These are phyloP conservation scores for Cotesia vestalis DNA, from an alignment of 1,140 invertebrate genomes.

Conservation along the genomic window DNA sequence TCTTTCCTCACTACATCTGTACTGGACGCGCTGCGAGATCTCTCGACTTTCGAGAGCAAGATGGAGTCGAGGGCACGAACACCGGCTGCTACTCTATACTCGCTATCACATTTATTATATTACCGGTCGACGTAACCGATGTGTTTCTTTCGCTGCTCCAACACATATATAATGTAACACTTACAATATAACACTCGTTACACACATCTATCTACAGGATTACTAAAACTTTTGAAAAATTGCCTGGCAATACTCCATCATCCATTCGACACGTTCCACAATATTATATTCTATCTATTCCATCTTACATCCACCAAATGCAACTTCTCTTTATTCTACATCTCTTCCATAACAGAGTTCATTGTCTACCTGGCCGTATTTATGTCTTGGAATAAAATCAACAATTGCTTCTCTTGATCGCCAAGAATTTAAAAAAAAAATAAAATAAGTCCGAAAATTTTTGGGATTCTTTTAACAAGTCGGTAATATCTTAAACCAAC, in stretches of 20 bases:
- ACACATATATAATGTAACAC: slow-evolving; percentile 5
- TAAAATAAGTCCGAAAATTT: too few relatives aligned
- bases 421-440: too few relatives aligned
- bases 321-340: background rate
- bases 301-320: background rate
- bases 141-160: slow-evolving; percentile 20
- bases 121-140: slow-evolving; percentile 27
- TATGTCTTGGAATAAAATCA: background rate
- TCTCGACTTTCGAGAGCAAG: too few relatives aligned
- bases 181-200: background rate
- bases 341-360: too few relatives aligned
- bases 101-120: slow-evolving; percentile 52
- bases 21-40: slow-evolving; percentile 1
- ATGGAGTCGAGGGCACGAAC: slow-evolving; percentile 39
- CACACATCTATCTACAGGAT: background rate
- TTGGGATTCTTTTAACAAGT: too few relatives aligned
- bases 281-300: slow-evolving; percentile 9
- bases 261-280: slow-evolving; percentile 33
- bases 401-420: too few relatives aligned
- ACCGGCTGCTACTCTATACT: slow-evolving; percentile 38
- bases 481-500: too few relatives aligned
- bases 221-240: background rate
- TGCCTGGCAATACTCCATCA: slow-evolving; percentile 19
- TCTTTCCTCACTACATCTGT: background rate
- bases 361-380: background rate